These are phyloP conservation scores for Tetramorium alpestre DNA, from an alignment of 1,140 invertebrate species.

Conservation along the genomic window DNA sequence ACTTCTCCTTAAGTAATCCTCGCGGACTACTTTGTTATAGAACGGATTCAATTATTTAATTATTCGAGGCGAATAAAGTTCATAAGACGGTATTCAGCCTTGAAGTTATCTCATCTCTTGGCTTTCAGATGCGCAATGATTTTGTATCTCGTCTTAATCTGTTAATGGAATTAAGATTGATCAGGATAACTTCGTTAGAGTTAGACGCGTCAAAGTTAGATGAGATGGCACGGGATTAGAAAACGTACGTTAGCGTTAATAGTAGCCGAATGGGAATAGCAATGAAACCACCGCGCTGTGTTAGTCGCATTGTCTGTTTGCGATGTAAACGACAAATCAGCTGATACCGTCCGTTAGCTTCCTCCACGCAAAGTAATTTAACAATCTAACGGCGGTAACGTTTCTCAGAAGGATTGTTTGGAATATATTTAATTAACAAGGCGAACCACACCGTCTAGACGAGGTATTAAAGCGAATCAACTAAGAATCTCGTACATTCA, in stretches of 20 bases:
- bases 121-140: conserved; percentile 5
- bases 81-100: conserved; percentile 9
- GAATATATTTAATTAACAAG: conserved; percentile 13
- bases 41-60: conserved; percentile 8
- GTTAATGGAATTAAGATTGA: conserved; percentile 47
- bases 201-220: conserved; percentile 26
- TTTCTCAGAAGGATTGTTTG: background rate
- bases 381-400: background rate
- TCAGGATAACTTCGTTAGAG: background rate
- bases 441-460: background rate
- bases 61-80: background rate
- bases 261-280: background rate
- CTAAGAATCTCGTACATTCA: conserved; percentile 42
- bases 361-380: background rate
- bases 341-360: background rate
- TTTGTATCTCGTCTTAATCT: conserved; percentile 28
- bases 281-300: background rate
- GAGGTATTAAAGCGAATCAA: conserved; percentile 6
- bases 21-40: background rate
- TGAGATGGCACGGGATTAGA: conserved; percentile 5
- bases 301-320: background rate
- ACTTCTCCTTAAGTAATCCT: background rate
- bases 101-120: conserved; percentile 28
- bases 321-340: background rate
- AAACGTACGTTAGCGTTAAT: background rate